Evolutionary conservation across 2,113 vertebrate genomes (phyloP).

Genomic region (Asarcornis scutulata): DNA sequence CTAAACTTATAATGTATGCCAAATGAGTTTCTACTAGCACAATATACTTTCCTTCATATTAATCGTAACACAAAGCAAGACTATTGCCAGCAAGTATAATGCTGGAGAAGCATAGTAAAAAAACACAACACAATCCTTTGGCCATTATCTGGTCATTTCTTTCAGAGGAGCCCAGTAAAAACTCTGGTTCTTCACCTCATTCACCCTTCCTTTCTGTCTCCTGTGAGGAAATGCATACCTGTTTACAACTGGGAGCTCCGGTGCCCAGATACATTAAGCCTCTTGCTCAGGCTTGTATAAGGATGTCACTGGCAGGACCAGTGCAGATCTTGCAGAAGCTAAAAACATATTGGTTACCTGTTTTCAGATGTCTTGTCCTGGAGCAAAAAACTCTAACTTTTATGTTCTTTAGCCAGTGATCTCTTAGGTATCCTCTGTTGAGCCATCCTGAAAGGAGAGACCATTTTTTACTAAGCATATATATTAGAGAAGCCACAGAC

Average conservation of each 20-base stretch:
- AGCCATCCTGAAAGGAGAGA: not conserved
- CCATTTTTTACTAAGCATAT: not conserved
- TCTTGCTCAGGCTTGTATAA: not conserved
- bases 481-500: not conserved
- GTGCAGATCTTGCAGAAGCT: not conserved
- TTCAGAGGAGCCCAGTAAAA: not conserved
- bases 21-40: not conserved
- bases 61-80: not conserved
- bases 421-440: not conserved
- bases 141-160: not conserved
- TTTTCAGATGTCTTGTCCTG: not conserved
- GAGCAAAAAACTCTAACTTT: not conserved
- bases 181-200: not conserved
- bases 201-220: not conserved
- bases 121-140: not conserved
- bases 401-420: not conserved
- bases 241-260: not conserved
- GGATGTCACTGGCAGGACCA: not conserved
- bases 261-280: not conserved
- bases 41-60: not conserved
- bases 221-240: not conserved
- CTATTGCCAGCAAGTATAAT: not conserved
- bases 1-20: not conserved
- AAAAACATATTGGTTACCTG: not conserved
- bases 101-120: not conserved